These are phyloP conservation scores for Apostichopus japonicus DNA, from an alignment of 35 echinoderm and acorn worm species.

Conservation along the genomic window DNA sequence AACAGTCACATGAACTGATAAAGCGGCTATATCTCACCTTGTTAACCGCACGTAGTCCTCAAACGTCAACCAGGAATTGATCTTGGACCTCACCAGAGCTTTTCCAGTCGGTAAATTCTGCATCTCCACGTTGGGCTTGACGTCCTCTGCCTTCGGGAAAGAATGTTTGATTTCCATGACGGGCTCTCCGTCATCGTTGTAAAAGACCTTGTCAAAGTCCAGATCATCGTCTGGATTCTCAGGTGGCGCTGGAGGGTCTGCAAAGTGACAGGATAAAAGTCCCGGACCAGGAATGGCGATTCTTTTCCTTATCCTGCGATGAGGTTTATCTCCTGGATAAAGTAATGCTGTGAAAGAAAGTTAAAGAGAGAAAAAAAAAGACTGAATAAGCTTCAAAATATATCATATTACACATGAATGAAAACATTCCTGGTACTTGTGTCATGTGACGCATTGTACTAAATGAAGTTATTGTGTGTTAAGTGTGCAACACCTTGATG, in stretches of 20 bases:
- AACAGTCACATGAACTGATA: background rate
- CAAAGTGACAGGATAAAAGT: slow-evolving; percentile 80
- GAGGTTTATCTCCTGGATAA: slow-evolving; percentile 86
- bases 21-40: slow-evolving; percentile 45
- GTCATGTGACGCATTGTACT: no score
- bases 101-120: slow-evolving; percentile 90
- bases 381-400: no score
- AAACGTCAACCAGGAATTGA: slow-evolving; percentile 96
- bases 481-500: no score
- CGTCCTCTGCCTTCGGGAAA: slow-evolving; percentile 72
- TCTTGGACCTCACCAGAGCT: slow-evolving; percentile 79
- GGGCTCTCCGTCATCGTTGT: slow-evolving; percentile 78
- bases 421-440: no score
- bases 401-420: no score
- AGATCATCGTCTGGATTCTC: slow-evolving; percentile 66
- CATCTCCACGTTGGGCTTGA: slow-evolving; percentile 58
- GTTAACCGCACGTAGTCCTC: slow-evolving; percentile 92
- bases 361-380: background rate
- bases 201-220: slow-evolving; percentile 83
- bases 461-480: no score
- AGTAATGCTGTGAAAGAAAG: slow-evolving; percentile 71
- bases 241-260: slow-evolving; percentile 76
- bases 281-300: slow-evolving; percentile 70
- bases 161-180: slow-evolving; percentile 90
- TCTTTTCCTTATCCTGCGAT: slow-evolving; percentile 62